Base-by-base conservation (phyloP, 2,113 vertebrate species). In the Cinclus mexicanus region DNA sequence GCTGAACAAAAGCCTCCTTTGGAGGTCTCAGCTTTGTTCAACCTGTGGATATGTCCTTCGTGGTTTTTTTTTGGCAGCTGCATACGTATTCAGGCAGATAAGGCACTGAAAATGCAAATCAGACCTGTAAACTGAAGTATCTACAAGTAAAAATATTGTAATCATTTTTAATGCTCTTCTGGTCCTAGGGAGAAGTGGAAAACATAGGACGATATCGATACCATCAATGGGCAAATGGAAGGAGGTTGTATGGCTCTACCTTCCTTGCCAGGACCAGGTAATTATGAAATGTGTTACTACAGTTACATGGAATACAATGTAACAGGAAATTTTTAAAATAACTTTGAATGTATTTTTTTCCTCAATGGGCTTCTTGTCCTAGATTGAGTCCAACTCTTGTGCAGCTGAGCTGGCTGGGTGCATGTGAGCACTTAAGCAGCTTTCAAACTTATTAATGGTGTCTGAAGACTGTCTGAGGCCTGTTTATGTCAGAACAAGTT, bases 401-500 rank as follows among this genome's bases (percentile, higher is more conserved):
- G 20, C 52, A 83, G 44, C 26, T 64, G 49, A 83, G 17, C 28
- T 79, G 42, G 8, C 18, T 78, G 46, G 12, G 12, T 31, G 28
- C 28, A n/a, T 39, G 11, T 9, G 19, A 68, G 52, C 35, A 49
- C 6, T 63, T 29, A 15, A 76, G n/a, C 7, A 60, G 26, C 16
- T 21, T 35, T 86, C n/a, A 61, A 33, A 44, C 20, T 56, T 56
- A 41, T 41, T 39, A 35, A 53, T 20, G 29, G 13, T 59, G 53
- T 39, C 15, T 46, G 28, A 83, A 71, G 6, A 12, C 4, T 41
- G 5, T 9, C 63, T 56, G 37, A 42, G 60, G 42, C 12, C 6
- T 31, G 7, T 6, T 29, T 60, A 26, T 0, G 1, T 28, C 13
- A 61, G 11, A 61, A 6, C 6, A 10, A 29, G 5, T 21, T 47